These are phyloP conservation scores for Solen grandis DNA, from an alignment of 1,140 invertebrate genomes.

Conservation along the genomic window DNA sequence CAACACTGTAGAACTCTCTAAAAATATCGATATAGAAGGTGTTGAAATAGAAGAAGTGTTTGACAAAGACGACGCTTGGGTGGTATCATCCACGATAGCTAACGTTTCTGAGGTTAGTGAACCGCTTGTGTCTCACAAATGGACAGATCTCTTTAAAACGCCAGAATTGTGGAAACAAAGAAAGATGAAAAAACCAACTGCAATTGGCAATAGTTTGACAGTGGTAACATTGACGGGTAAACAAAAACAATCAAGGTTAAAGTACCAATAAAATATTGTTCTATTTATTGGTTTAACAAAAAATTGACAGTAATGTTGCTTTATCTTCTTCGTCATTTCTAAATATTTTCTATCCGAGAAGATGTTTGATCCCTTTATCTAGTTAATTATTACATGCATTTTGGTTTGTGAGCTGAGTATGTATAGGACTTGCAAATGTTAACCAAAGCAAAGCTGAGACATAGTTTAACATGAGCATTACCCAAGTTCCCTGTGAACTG, in stretches of 20 bases:
- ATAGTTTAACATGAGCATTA: too few species aligned
- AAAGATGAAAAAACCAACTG: neutral
- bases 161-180: slow-evolving; percentile 55
- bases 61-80: slow-evolving; percentile 6
- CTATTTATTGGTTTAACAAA: too few species aligned
- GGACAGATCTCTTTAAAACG: slow-evolving; percentile 55
- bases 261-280: neutral
- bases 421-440: too few species aligned
- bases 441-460: too few species aligned
- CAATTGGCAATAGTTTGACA: neutral
- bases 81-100: slow-evolving; percentile 26
- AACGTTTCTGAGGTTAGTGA: slow-evolving; percentile 36
- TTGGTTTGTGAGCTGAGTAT: too few species aligned
- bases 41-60: neutral
- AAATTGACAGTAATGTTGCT: too few species aligned
- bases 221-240: slow-evolving; percentile 47
- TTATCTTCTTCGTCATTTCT: too few species aligned
- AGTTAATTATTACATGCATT: too few species aligned
- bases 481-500: too few species aligned
- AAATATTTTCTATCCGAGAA: too few species aligned
- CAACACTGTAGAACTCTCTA: too few species aligned
- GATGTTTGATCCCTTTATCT: too few species aligned
- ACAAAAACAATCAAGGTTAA: slow-evolving; percentile 36
- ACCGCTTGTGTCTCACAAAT: neutral
- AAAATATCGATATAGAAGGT: neutral